Percentiles rank a stretch among this genome's conserved stretches.
These are phyloP conservation scores for Palythoa grandis DNA, from an alignment of 92 coral and sea anemone species.

Conservation along the genomic window DNA sequence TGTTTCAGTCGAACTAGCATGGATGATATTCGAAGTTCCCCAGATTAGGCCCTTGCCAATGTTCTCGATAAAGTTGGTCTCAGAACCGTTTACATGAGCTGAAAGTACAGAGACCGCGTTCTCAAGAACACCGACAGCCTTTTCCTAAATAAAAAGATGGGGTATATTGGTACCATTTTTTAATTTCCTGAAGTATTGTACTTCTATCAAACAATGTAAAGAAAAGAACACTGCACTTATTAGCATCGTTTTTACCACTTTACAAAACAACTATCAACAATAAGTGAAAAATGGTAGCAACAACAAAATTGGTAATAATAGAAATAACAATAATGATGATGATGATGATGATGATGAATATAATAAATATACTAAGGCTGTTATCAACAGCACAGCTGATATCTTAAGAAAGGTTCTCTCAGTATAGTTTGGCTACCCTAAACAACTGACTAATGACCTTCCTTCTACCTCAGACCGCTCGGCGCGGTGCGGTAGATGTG, in stretches of 20 bases:
- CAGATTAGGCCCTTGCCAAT: slow-evolving; percentile 78
- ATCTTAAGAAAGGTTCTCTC: too few species aligned
- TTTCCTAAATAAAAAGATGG: slow-evolving; percentile 43
- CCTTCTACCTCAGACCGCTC: too few species aligned
- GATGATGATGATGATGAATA: background rate
- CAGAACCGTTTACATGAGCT: slow-evolving; percentile 40
- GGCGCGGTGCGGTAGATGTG: too few species aligned
- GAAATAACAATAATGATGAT: background rate
- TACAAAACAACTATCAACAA: too few species aligned
- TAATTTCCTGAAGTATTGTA: background rate
- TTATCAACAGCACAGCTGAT: too few species aligned
- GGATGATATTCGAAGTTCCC: slow-evolving; percentile 77
- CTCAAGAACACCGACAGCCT: slow-evolving; percentile 68
- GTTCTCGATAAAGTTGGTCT: slow-evolving; percentile 59
- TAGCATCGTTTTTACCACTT: too few species aligned
- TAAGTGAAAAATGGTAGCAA: too few species aligned
- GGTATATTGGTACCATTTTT: background rate
- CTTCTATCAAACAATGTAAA: background rate
- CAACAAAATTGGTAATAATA: too few species aligned
- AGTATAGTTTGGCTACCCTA: too few species aligned
- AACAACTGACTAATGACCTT: too few species aligned
- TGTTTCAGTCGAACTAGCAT: slow-evolving; percentile 64
- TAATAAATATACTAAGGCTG: too few species aligned
- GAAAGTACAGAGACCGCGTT: slow-evolving; percentile 70
- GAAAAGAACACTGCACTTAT: background rate